Evolutionary conservation across 2,113 vertebrate species (phyloP), one percentile per base, ranked within the genome.

Genomic region (Nibea coibor): DNA sequence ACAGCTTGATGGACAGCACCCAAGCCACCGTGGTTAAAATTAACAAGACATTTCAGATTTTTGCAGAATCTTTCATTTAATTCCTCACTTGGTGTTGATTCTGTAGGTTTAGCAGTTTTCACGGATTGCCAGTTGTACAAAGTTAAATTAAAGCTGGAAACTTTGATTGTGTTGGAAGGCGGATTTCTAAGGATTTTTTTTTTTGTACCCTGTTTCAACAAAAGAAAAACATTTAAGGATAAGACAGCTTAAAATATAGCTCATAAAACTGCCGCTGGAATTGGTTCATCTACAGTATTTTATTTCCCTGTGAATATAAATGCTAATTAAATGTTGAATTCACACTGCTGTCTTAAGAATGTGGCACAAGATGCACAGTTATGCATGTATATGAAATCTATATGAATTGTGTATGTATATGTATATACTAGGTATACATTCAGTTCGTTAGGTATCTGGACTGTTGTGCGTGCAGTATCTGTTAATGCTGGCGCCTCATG

Each of bases 81-180:
- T 51, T 20, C 39, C 16, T 69, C 3, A 4, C 53, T 47, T 54
- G 51, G 35, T 56, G n/a, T 24, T 78, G 59, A 66, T 71, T 58
- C 53, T 73, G 43, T 35, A 79, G 50, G 78, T 87, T 22, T 70
- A 73, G 62, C 39, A 47, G 45, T 76, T 67, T 70, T 56, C 20
- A 17, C 3, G 53, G 5, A 68, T 47, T 67, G 28, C 31, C 19
- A 5, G n/a, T 50, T 77, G 35, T 53, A 26, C 47, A 3, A 80
- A 75, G 24, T 77, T 26, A 51, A 70, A 71, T 85, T 57, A 73
- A 67, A 82, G 47, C 26, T 68, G 15, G 48, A 75, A 81, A 72
- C 47, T 24, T 70, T 74, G 56, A 73, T 53, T 75, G 57, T 63
- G 53, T 72, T 82, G 14, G 59, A 10, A 42, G 31, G 22, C 1